Percentiles rank a stretch among this genome's conserved stretches.
Evolutionary conservation across 2,888 invertebrate species (phyloP).

Genomic region (Tinea pellionella): DNA sequence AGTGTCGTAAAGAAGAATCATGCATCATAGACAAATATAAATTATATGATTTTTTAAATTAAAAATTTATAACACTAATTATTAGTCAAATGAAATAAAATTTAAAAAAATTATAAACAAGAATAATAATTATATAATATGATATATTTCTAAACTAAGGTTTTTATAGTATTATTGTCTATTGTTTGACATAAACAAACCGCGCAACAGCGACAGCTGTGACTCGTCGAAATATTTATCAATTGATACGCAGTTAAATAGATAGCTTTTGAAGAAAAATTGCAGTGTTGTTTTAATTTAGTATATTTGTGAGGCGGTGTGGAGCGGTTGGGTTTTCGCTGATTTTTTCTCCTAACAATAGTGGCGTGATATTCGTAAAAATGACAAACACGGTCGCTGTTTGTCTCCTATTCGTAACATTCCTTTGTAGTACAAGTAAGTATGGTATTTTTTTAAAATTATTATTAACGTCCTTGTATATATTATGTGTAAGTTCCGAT

Average conservation of each 20-base stretch:
- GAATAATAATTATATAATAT: too few relatives aligned
- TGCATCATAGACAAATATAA: not conserved
- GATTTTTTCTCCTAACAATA: not conserved
- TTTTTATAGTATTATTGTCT: not conserved
- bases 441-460: constrained; percentile 17
- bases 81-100: too few relatives aligned
- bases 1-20: not conserved
- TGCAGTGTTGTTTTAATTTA: not conserved
- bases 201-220: not conserved
- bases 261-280: constrained; percentile 20
- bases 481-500: not conserved
- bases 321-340: not conserved
- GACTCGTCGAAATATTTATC: constrained; percentile 25
- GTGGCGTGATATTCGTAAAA: constrained; percentile 20
- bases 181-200: not conserved
- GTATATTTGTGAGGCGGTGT: not conserved
- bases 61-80: too few relatives aligned
- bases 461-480: constrained; percentile 5
- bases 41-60: too few relatives aligned
- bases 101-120: too few relatives aligned
- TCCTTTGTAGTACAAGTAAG: constrained; percentile 55
- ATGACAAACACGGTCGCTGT: constrained; percentile 57
- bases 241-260: constrained; percentile 37
- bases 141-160: too few relatives aligned
- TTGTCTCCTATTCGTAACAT: constrained; percentile 42